Evolutionary conservation across 2,888 invertebrate species (phyloP).

Genomic region (Zygothrica quintamaculata): DNA sequence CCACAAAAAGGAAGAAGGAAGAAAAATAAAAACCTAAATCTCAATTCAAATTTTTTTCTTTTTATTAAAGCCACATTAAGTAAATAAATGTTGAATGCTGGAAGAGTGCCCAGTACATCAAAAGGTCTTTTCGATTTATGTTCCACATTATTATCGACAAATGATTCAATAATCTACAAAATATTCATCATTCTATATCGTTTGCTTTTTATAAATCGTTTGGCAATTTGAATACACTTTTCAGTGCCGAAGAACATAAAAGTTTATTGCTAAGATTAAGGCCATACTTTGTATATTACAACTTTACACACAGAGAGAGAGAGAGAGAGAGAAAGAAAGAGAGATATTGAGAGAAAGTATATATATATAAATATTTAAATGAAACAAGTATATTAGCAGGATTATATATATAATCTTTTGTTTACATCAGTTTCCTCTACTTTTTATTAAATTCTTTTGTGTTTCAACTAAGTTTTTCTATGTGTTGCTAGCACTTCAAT

Average conservation of each 20-base stretch:
- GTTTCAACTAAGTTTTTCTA: no score
- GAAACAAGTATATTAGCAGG: no score
- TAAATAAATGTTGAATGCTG: constrained; percentile 52
- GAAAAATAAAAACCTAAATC: constrained; percentile 31
- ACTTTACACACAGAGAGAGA: no score
- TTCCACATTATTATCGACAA: constrained; percentile 38
- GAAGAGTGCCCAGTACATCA: constrained; percentile 28
- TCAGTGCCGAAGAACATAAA: neutral
- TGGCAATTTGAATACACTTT: constrained; percentile 30
- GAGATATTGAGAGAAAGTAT: no score
- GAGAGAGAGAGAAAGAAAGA: no score
- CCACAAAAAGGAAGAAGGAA: constrained; percentile 5
- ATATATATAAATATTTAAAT: no score
- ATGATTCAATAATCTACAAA: constrained; percentile 37
- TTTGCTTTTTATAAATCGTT: constrained; percentile 27
- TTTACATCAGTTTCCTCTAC: no score
- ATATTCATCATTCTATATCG: constrained; percentile 40
- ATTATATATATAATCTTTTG: no score
- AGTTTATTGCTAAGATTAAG: no score
- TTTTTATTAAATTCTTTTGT: no score
- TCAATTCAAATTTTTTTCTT: constrained; percentile 71
- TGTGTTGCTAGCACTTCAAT: no score
- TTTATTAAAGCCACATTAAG: constrained; percentile 53
- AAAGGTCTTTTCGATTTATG: constrained; percentile 51
- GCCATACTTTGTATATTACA: no score